Evolutionary conservation across 92 coral and sea anemone species (phyloP), one percentile per base, ranked within the genome.

Genomic region (Parazoanthus darwini): DNA sequence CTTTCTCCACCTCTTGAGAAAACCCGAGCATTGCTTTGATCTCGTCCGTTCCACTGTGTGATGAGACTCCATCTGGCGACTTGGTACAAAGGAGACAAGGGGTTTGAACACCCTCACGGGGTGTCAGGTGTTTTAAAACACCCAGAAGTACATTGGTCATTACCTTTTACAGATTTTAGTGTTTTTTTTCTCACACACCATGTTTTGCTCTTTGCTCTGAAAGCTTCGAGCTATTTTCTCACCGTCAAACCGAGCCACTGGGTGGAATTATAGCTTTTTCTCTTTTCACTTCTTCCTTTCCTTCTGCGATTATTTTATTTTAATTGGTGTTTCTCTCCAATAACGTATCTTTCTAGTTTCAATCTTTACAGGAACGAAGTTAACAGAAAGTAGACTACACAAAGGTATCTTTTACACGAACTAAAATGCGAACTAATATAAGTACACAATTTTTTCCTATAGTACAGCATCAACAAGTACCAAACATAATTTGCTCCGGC

Each of bases 271-370:
- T 39, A 38, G 22, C n/a, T 38, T 66, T 29, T 82, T 82, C 86
- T 82, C 86, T 82, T 82, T 82, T 82, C 86, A 37, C 56, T 82
- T 73, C 0, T 36, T 22, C 85, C 85, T 80, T 66, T 63, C 37
- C 16, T 42, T 39, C 74, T 9, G 44, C 36, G 86, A 68, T 65
- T 59, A 67, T 82, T 68, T 4, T 6, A 59, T 82, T 82, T 82
- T 39, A 76, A 66, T 82, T 63, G 76, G 86, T 13, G 50, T 58
- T 82, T 68, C 29, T 82, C 66, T 81, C 8, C 8, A n/a, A 66
- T 13, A 82, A 65, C 75, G 36, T 37, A 42, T 44, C 54, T 46
- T 50, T 26, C 48, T 82, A 25, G 70, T 65, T 66, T 82, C 75
- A 82, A 68, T 82, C 86, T n/a, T 35, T 63, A 82, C 86, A 82